Conservation (phyloP, 2,888 invertebrate species). For the Eubasilissa splendida region DNA sequence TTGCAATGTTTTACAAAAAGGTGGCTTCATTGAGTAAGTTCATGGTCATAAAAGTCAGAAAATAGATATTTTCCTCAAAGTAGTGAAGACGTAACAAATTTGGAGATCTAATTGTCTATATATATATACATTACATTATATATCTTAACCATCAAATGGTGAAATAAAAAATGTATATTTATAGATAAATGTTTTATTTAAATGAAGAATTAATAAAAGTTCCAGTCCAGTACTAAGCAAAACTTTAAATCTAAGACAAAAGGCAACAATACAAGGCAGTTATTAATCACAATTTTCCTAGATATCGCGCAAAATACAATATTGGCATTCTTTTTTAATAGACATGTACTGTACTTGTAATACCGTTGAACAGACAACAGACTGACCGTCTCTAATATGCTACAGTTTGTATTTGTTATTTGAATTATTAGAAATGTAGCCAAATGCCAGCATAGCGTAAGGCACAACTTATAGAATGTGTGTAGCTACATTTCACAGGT, state of each 20-base stretch:
- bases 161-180: too few relatives aligned
- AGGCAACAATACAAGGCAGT: not conserved
- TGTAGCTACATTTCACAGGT: conserved; percentile 4
- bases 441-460: not conserved
- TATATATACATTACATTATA: not conserved
- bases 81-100: too few relatives aligned
- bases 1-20: too few relatives aligned
- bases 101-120: too few relatives aligned
- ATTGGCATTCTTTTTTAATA: conserved; percentile 23
- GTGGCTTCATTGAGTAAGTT: too few relatives aligned
- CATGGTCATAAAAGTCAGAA: too few relatives aligned
- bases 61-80: too few relatives aligned
- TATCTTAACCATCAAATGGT: not conserved
- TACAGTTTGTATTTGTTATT: conserved; percentile 7
- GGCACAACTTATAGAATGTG: not conserved
- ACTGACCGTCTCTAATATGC: conserved; percentile 35
- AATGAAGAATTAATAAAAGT: too few relatives aligned
- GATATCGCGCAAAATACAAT: not conserved
- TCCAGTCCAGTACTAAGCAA: too few relatives aligned
- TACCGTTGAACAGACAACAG: conserved; percentile 26
- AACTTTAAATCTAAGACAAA: too few relatives aligned
- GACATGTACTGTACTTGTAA: conserved; percentile 4
- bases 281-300: not conserved
- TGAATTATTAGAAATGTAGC: conserved; percentile 1
- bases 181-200: too few relatives aligned